Conservation (phyloP, 2,888 invertebrate species). For the Drosophila nr. medialis region DNA sequence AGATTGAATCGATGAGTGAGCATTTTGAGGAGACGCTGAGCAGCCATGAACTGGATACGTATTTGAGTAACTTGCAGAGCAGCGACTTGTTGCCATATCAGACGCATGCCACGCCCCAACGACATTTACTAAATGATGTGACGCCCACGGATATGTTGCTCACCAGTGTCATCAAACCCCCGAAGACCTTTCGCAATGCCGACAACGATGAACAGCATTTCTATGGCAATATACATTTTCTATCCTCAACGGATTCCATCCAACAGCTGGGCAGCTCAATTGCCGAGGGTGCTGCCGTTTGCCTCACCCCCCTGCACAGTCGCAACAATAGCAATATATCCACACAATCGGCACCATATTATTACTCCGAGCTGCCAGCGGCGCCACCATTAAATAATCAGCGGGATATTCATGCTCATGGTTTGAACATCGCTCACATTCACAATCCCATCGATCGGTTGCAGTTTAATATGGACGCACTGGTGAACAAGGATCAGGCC, state of each 20-base stretch:
- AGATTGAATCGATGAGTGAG: slow-evolving; percentile 87
- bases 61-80: slow-evolving; percentile 88
- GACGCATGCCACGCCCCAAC: slow-evolving; percentile 65
- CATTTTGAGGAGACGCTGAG: slow-evolving; percentile 86
- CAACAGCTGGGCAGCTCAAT: slow-evolving; percentile 72
- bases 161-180: slow-evolving; percentile 83
- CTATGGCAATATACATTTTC: slow-evolving; percentile 84
- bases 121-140: slow-evolving; percentile 68
- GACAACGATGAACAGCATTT: slow-evolving; percentile 82
- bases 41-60: slow-evolving; percentile 89
- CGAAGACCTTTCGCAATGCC: slow-evolving; percentile 83
- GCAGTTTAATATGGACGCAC: slow-evolving; percentile 86
- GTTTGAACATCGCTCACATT: slow-evolving; percentile 80
- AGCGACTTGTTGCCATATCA: slow-evolving; percentile 85
- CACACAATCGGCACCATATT: slow-evolving; percentile 92
- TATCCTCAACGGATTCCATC: slow-evolving; percentile 83
- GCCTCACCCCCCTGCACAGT: slow-evolving; percentile 86
- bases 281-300: slow-evolving; percentile 46
- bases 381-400: slow-evolving; percentile 89
- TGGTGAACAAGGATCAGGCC: slow-evolving; percentile 87
- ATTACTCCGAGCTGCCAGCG: slow-evolving; percentile 90
- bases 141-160: slow-evolving; percentile 26
- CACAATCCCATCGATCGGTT: slow-evolving; percentile 86
- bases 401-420: slow-evolving; percentile 86
- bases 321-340: slow-evolving; percentile 87